phyloP scores from a whole-genome alignment of 1,140 invertebrate species.

The Zaprionus kolodkinae region DNA sequence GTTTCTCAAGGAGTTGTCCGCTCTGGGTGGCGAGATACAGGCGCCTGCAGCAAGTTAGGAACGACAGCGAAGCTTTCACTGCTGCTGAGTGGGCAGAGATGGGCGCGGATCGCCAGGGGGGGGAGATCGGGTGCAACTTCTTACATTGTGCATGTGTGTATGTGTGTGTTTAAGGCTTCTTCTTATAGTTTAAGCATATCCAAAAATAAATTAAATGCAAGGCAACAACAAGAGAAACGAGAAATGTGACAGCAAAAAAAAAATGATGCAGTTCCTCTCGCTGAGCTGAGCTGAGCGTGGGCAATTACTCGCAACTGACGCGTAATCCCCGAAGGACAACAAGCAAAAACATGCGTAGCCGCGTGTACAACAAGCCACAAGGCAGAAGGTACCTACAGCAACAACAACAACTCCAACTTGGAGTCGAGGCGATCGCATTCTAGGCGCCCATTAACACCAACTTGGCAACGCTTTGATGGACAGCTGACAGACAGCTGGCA shows the following conservation, averaged over 20 bases:
- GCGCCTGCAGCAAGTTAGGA: slow-evolving; percentile 75
- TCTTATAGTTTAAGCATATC: slow-evolving; percentile 77
- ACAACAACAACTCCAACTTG: neutral
- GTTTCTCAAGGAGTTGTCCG: slow-evolving; percentile 95
- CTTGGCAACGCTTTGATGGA: slow-evolving; percentile 79
- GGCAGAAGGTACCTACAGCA: neutral
- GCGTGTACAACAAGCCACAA: slow-evolving; percentile 64
- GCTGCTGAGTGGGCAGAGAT: slow-evolving; percentile 61
- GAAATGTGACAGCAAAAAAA: neutral
- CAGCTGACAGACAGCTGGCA: slow-evolving; percentile 80
- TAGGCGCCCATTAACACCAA: slow-evolving; percentile 82
- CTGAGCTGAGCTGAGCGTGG: slow-evolving; percentile 8
- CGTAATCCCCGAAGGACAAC: slow-evolving; percentile 80
- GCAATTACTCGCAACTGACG: slow-evolving; percentile 79
- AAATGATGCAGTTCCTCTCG: neutral
- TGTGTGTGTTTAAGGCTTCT: slow-evolving; percentile 55
- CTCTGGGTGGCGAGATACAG: slow-evolving; percentile 90
- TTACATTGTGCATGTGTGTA: slow-evolving; percentile 13
- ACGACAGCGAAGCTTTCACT: slow-evolving; percentile 54
- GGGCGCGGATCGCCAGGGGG: neutral
- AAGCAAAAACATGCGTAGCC: slow-evolving; percentile 78
- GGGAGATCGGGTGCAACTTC: slow-evolving; percentile 21
- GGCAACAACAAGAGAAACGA: slow-evolving; percentile 47
- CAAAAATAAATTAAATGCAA: slow-evolving; percentile 80
- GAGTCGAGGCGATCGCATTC: slow-evolving; percentile 58